Evolutionary conservation across 2,113 vertebrate genomes (phyloP).

Genomic region (Pterophyllum scalare): DNA sequence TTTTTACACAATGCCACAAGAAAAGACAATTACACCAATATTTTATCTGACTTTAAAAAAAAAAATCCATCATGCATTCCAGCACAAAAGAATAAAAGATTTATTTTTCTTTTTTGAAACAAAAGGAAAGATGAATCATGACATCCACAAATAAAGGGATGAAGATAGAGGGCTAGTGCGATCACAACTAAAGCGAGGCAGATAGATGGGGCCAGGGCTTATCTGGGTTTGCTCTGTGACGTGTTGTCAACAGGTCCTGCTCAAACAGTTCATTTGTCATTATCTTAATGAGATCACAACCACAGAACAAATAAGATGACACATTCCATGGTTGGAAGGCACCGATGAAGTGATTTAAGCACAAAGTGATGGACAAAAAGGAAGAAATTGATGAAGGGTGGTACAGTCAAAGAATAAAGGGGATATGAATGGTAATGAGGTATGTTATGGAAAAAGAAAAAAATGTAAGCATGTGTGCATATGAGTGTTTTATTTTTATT

Average conservation of each 20-base stretch:
- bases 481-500: too few relatives aligned
- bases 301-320: constrained; percentile 54
- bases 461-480: not conserved
- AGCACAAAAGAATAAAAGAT: constrained; percentile 14
- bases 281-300: constrained; percentile 75
- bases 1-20: not conserved
- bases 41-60: constrained; percentile 2
- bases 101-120: not conserved
- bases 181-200: constrained; percentile 4
- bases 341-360: constrained; percentile 27
- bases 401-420: constrained; percentile 16
- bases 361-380: constrained; percentile 26
- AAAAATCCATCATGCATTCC: not conserved
- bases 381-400: constrained; percentile 25
- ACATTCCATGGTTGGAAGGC: constrained; percentile 35
- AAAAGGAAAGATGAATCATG: constrained; percentile 25
- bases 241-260: constrained; percentile 55
- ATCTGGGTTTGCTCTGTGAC: constrained; percentile 51
- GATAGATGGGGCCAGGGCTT: constrained; percentile 47
- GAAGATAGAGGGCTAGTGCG: constrained; percentile 16
- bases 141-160: not conserved
- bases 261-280: constrained; percentile 67
- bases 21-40: not conserved
- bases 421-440: not conserved
- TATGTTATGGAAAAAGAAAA: not conserved